These are phyloP conservation scores for Chionomys nivalis DNA, from an alignment of 2,113 vertebrate genomes.

Conservation along the genomic window DNA sequence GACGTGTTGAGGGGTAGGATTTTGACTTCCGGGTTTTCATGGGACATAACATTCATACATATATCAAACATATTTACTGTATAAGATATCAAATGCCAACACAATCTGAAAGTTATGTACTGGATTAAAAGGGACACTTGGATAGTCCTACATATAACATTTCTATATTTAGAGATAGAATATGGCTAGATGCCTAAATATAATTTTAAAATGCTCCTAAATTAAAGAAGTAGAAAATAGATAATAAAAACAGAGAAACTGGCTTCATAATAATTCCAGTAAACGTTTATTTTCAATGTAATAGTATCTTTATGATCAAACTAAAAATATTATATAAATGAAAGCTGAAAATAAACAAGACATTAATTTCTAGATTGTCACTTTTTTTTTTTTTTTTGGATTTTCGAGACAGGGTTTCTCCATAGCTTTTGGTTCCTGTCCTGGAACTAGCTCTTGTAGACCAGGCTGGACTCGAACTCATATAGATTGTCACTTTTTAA, in stretches of 20 bases:
- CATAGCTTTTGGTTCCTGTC: too few species aligned
- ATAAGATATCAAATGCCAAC: background rate
- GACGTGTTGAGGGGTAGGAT: background rate
- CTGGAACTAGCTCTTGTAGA: too few species aligned
- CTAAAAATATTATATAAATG: conserved; percentile 20
- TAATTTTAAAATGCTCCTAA: background rate
- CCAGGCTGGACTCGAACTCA: too few species aligned
- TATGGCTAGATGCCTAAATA: background rate
- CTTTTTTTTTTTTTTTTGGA: too few species aligned
- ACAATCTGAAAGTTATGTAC: background rate
- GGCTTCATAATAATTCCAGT: conserved; percentile 28
- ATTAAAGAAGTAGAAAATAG: background rate
- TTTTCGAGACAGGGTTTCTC: too few species aligned
- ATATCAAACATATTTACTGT: background rate
- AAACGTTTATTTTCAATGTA: background rate
- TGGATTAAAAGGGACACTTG: background rate
- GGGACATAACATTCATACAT: background rate
- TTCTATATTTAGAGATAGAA: background rate
- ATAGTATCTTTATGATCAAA: background rate
- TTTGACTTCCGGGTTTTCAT: background rate
- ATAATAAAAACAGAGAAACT: background rate
- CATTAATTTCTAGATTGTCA: background rate
- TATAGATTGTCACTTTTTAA: background rate
- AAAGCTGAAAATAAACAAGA: background rate
- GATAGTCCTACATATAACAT: background rate